Base-by-base conservation (phyloP, 2,113 vertebrate species). In the Lycaon pictus region DNA sequence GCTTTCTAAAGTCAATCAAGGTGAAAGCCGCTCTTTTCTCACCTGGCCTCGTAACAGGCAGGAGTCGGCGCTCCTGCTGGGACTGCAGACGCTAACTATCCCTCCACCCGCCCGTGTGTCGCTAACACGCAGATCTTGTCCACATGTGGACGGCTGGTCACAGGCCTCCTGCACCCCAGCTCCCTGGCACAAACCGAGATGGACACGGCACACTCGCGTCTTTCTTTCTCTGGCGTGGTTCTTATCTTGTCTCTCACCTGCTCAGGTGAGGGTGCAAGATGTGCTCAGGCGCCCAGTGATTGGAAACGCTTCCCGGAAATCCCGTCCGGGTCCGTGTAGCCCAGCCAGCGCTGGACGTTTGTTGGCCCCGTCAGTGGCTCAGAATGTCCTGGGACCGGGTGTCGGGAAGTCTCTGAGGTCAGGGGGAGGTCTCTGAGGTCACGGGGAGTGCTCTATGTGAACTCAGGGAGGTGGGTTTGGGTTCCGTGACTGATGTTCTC, bases 111-210 rank as follows among this genome's bases (percentile, higher is more conserved):
- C 9, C 29, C 2, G 0, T 65, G 22, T 65, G 3, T 20, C 8
- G 9, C 25, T 2, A 16, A 32, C 11, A 25, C 3, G 0, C 35
- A 3, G 29, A 6, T 15, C 27, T 43, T 0, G 9, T 37, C n/a
- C 0, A 53, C 32, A 1, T 3, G 0, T 10, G 12, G 56, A 17
- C 13, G 12, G 1, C 12, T 3, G 25, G 53, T 5, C 0, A 4
- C 0, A 3, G 17, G n/a, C 51, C 4, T 15, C 16, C 11, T 25
- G 1, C 16, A 0, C 6, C 56, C 37, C 8, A 23, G 56, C 22
- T 11, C 11, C 0, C 12, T 3, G 1, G 8, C n/a, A 1, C 0
- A 1, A 0, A 0, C 16, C 43, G 3, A 17, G 72, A 2, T 1
- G 5, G 22, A 32, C 13, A 0, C 12, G 2, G 3, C n/a, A 43